Conservation (phyloP, 2,888 invertebrate species). For the Pyrochroa serraticornis region DNA sequence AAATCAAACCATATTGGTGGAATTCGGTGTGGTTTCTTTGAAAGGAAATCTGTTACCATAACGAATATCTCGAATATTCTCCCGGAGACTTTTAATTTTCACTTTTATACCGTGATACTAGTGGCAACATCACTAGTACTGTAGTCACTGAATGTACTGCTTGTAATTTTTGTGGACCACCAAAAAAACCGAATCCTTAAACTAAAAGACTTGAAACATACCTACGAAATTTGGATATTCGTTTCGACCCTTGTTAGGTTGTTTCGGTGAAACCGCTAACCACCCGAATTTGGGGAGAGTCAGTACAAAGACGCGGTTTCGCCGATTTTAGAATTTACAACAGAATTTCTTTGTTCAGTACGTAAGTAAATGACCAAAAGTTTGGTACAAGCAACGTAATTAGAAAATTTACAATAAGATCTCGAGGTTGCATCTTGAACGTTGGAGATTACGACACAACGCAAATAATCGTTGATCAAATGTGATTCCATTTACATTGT, state of each 20-base stretch:
- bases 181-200: slow-evolving; percentile 32
- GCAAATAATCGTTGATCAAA: slow-evolving; percentile 33
- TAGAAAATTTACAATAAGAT: slow-evolving; percentile 8
- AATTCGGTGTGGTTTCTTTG: slow-evolving; percentile 34
- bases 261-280: too few species aligned
- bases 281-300: too few species aligned
- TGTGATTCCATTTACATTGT: slow-evolving; percentile 42
- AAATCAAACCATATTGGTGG: slow-evolving; percentile 33
- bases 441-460: not conserved
- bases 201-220: slow-evolving; percentile 32
- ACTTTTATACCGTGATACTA: slow-evolving; percentile 17
- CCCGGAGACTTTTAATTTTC: slow-evolving; percentile 8
- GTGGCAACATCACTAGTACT: slow-evolving; percentile 12
- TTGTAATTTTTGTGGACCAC: slow-evolving; percentile 53
- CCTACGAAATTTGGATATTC: slow-evolving; percentile 9
- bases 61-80: slow-evolving; percentile 6
- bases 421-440: slow-evolving; percentile 4
- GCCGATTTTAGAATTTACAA: not conserved
- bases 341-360: not conserved
- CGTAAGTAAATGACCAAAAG: slow-evolving; percentile 24
- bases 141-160: slow-evolving; percentile 42
- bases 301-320: not conserved
- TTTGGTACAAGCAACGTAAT: slow-evolving; percentile 20
- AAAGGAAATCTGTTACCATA: slow-evolving; percentile 18
- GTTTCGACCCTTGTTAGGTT: not conserved